These are phyloP conservation scores for Siniperca obscura DNA, from an alignment of 2,797 vertebrate genomes.

Conservation along the genomic window DNA sequence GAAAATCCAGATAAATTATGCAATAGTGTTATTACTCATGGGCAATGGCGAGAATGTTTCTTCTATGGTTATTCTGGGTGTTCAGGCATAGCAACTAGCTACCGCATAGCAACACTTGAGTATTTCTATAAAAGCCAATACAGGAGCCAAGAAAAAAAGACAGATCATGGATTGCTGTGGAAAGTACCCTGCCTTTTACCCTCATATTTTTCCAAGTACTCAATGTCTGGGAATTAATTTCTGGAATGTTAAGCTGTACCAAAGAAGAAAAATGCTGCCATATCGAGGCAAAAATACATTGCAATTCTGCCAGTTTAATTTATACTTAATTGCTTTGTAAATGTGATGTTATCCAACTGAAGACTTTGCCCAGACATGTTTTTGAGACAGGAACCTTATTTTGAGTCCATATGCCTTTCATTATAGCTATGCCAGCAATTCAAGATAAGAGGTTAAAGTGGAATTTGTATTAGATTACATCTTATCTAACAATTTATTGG, in stretches of 20 bases:
- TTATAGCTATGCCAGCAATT: not conserved
- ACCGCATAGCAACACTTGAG: constrained; percentile 69
- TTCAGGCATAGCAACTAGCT: constrained; percentile 69
- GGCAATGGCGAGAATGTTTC: constrained; percentile 29
- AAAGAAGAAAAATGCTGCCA: constrained; percentile 33
- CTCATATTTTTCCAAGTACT: constrained; percentile 55
- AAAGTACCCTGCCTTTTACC: constrained; percentile 45
- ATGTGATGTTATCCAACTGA: not conserved
- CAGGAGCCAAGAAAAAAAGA: constrained; percentile 30
- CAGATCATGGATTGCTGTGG: constrained; percentile 31
- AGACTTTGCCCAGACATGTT: constrained; percentile 20
- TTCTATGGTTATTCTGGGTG: constrained; percentile 62
- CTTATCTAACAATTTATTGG: not conserved
- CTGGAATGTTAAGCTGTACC: constrained; percentile 67
- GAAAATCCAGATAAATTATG: constrained; percentile 34
- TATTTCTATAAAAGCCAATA: constrained; percentile 44
- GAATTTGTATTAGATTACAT: constrained; percentile 5
- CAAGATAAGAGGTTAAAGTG: constrained; percentile 1
- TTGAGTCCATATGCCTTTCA: not conserved
- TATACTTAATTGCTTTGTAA: constrained; percentile 3
- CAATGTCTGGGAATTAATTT: constrained; percentile 61
- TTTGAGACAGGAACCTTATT: not conserved
- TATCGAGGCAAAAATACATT: constrained; percentile 27
- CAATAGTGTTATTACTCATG: constrained; percentile 29
- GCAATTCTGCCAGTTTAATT: constrained; percentile 25